phyloP scores from a whole-genome alignment of 1,140 invertebrate genomes.

The Phymorhynchus buccinoides region DNA sequence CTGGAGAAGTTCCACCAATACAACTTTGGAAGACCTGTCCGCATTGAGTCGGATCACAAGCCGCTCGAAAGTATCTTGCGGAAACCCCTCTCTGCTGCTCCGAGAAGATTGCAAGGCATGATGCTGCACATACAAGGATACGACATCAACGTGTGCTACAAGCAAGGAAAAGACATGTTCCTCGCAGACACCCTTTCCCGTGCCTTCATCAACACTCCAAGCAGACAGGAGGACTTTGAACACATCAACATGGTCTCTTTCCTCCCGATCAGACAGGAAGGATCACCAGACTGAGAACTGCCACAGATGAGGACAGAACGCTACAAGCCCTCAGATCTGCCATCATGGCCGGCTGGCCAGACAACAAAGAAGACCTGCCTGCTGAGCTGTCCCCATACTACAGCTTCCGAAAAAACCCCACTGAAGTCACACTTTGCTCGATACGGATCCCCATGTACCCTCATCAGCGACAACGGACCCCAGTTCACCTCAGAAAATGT shows the following conservation, averaged over 20 bases:
- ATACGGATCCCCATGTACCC: neutral
- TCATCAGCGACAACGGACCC: neutral
- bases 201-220: neutral
- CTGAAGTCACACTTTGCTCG: neutral
- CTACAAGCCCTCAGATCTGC: neutral
- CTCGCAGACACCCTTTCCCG: slow-evolving; percentile 31
- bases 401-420: neutral
- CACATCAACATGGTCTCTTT: too few relatives aligned
- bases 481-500: neutral
- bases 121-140: neutral
- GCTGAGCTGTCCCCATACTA: slow-evolving; percentile 4
- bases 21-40: neutral
- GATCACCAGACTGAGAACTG: too few relatives aligned
- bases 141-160: neutral
- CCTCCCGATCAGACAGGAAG: too few relatives aligned
- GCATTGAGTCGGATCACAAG: too few relatives aligned
- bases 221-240: too few relatives aligned
- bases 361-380: neutral
- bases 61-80: neutral
- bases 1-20: slow-evolving; percentile 62
- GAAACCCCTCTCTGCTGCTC: neutral
- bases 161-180: slow-evolving; percentile 24
- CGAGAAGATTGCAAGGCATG: slow-evolving; percentile 13
- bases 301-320: neutral
- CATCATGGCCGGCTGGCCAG: neutral